Conservation (phyloP, 2,113 vertebrate species). For the Anas platyrhynchos region DNA sequence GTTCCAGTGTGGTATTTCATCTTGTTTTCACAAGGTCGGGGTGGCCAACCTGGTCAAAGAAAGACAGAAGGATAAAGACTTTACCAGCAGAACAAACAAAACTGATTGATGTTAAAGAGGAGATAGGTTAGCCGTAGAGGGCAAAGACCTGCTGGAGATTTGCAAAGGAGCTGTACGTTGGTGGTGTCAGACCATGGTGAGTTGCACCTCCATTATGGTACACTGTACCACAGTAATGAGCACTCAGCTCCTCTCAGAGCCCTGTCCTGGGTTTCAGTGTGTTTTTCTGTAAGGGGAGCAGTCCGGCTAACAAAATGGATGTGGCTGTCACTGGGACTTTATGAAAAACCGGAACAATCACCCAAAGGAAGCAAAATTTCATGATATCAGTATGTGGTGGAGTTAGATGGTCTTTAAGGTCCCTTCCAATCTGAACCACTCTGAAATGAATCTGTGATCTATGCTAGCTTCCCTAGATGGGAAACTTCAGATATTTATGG, state of each 20-base stretch:
- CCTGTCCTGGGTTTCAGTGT: rapidly evolving
- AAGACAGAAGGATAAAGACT: constrained; percentile 26
- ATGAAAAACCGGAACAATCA: not conserved
- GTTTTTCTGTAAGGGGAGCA: not conserved
- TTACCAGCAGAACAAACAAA: constrained; percentile 4
- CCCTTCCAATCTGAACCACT: too few species aligned
- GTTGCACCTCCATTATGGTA: not conserved
- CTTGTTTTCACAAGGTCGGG: constrained; percentile 3
- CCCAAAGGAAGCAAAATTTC: not conserved
- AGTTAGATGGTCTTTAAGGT: too few species aligned
- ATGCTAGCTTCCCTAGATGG: not conserved
- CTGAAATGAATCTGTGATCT: too few species aligned
- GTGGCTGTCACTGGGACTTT: not conserved
- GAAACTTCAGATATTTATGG: not conserved
- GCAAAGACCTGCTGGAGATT: not conserved
- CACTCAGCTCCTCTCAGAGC: not conserved
- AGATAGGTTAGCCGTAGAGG: not conserved
- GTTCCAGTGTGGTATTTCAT: constrained; percentile 24
- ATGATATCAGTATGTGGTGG: not conserved
- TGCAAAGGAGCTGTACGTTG: not conserved
- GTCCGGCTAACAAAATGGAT: not conserved
- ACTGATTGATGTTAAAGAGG: not conserved
- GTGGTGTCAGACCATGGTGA: not conserved
- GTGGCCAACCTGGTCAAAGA: not conserved
- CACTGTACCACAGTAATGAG: not conserved